Evolutionary conservation across 1,140 invertebrate species (phyloP), one percentile per base, ranked within the genome.

Genomic region (Phymastichus coffea): DNA sequence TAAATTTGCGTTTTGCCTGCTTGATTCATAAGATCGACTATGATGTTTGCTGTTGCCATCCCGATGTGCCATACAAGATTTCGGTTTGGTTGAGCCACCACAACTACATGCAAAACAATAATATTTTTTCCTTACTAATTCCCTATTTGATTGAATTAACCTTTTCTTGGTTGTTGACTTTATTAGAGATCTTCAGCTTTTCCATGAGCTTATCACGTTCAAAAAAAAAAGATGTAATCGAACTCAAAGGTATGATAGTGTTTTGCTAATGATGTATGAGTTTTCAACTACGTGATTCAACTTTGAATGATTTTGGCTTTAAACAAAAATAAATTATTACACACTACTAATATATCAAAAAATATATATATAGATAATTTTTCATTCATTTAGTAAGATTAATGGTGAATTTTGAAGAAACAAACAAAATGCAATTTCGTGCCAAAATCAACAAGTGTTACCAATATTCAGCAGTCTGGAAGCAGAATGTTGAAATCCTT

Each of bases 1-100:
- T 68, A 79, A 71, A 67, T 80, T 79, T 61, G 75, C 68, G 65
- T 69, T 71, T 70, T 82, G 80, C 66, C 81, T 81, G 63, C 79
- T 76, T 64, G 80, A 72, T 70, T 79, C 75, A 66, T 81, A 79
- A 65, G 80, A 79, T 74, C 82, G 80, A 70, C 77, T 77, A 57
- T 81, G 75, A 59, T 79, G 79, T 66, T 82, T 80, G 72, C 72
- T 74, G 70, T 80, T 82, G 69, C 82, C 84, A 73, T 79, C 77
- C 70, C 85, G 82, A 73, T 88, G 87, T 61, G 89, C 88, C 74
- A 90, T 82, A 81, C 88, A 90, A 68, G 88, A 85, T 80, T 90
- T 90, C 68, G 87, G 87, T 78, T 88, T 88, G 54, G 85, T 82
- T 64, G 82, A 83, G 68, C 83, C 84, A 76, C 81, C 83, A 83